phyloP scores from a whole-genome alignment of 92 coral and sea anemone species.

The Palythoa grandis region DNA sequence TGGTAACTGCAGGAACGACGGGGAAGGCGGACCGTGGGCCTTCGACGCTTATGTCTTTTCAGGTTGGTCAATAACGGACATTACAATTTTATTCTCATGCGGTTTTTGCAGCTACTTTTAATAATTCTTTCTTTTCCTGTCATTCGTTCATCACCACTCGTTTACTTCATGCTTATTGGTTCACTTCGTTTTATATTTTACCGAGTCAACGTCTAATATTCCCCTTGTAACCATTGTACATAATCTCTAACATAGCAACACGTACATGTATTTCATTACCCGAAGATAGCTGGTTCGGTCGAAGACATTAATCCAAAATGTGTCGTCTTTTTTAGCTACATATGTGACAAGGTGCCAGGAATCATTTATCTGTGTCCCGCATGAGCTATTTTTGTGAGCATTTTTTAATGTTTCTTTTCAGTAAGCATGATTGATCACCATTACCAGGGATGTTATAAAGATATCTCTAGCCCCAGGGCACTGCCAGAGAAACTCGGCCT shows the following conservation, averaged over 20 bases:
- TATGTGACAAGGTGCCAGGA: too few species aligned
- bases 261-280: too few species aligned
- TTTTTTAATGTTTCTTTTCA: neutral
- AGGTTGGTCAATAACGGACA: neutral
- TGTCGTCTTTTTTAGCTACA: too few species aligned
- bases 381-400: neutral
- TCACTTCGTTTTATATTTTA: too few species aligned
- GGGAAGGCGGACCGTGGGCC: constrained; percentile 3
- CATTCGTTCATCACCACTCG: neutral
- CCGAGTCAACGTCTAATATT: too few species aligned
- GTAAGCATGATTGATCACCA: neutral
- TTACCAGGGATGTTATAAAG: neutral
- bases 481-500: neutral
- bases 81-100: neutral
- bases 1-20: neutral
- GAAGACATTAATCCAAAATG: too few species aligned
- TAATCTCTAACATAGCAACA: too few species aligned
- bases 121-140: too few species aligned
- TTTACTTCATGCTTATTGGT: too few species aligned
- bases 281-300: too few species aligned
- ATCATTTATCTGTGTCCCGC: too few species aligned
- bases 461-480: neutral
- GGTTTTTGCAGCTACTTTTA: neutral
- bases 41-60: neutral
- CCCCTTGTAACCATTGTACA: too few species aligned